phyloP scores from a whole-genome alignment of 2,888 invertebrate genomes.

The Parelbella ahira region DNA sequence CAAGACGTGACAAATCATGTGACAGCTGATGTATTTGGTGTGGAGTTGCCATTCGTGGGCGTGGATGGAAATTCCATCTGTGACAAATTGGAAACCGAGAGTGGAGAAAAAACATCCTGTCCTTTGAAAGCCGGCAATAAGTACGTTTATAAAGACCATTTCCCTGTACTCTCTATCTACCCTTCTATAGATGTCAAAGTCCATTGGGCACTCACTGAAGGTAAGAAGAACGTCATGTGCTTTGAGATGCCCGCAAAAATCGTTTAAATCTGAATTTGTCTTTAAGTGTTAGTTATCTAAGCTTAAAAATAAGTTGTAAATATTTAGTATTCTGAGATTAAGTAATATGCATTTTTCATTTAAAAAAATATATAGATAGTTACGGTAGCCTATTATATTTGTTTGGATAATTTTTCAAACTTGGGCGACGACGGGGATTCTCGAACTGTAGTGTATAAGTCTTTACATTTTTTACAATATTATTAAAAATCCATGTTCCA shows the following conservation, averaged over 20 bases:
- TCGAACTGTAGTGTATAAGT: too few relatives aligned
- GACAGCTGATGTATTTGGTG: conserved; percentile 80
- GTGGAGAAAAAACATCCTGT: conserved; percentile 82
- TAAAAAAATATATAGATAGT: too few relatives aligned
- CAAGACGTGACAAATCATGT: conserved; percentile 80
- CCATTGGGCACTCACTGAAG: conserved; percentile 81
- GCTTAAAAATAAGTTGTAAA: too few relatives aligned
- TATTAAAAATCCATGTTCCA: too few relatives aligned
- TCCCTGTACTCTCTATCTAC: conserved; percentile 76
- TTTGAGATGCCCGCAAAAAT: conserved; percentile 87
- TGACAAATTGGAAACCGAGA: conserved; percentile 77
- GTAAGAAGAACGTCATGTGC: conserved; percentile 76
- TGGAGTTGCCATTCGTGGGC: conserved; percentile 87
- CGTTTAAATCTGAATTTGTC: too few relatives aligned
- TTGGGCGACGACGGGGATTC: too few relatives aligned
- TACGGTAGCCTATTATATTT: too few relatives aligned
- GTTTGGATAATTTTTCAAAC: too few relatives aligned
- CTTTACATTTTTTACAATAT: conserved; percentile 34
- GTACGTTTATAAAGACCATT: conserved; percentile 85
- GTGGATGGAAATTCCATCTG: conserved; percentile 87
- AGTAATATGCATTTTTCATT: too few relatives aligned
- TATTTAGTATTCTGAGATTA: too few relatives aligned
- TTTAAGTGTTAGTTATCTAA: too few relatives aligned
- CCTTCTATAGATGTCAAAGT: conserved; percentile 78
- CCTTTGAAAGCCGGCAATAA: conserved; percentile 84